Evolutionary conservation across 2,797 vertebrate species (phyloP).

Genomic region (Alcedo atthis): DNA sequence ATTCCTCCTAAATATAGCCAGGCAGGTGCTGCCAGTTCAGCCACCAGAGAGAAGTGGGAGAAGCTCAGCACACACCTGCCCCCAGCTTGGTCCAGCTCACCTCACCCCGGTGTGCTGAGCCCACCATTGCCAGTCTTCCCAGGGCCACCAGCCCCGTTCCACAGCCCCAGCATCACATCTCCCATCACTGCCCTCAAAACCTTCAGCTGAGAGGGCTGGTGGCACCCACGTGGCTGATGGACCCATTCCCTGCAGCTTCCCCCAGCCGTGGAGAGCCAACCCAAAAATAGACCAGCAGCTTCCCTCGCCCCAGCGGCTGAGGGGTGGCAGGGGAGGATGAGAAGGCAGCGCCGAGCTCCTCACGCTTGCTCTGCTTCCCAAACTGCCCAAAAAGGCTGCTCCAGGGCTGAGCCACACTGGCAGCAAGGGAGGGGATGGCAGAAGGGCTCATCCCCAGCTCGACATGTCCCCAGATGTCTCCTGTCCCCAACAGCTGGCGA

Average conservation of each 20-base stretch:
- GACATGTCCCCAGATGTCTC: background rate
- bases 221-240: background rate
- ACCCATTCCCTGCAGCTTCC: fast-evolving
- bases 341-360: background rate
- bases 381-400: background rate
- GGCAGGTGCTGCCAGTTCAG: background rate
- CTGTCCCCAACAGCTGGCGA: background rate
- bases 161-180: background rate
- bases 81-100: background rate
- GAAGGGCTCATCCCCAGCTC: background rate
- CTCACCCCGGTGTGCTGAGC: background rate
- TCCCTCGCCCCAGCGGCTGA: background rate
- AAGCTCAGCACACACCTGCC: background rate
- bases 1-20: constrained; percentile 33
- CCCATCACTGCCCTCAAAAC: fast-evolving
- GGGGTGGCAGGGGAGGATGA: background rate
- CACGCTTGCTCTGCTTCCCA: background rate
- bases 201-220: background rate
- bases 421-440: background rate
- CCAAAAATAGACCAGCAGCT: background rate
- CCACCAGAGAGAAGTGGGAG: fast-evolving
- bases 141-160: fast-evolving
- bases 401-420: background rate
- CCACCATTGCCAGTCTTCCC: background rate
- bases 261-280: fast-evolving